Base-by-base conservation (phyloP, 2,888 invertebrate species). In the Chrysina gloriosa region DNA sequence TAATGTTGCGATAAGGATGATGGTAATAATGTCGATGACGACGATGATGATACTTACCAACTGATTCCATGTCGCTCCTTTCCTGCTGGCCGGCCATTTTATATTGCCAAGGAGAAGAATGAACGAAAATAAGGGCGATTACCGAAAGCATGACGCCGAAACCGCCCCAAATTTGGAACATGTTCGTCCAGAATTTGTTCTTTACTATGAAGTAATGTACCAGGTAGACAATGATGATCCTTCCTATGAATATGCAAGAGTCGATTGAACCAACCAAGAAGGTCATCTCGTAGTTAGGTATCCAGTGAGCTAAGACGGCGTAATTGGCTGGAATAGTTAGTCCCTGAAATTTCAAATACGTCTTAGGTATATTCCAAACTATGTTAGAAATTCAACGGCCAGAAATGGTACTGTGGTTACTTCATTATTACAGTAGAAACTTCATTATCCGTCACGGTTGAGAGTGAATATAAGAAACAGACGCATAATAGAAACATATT, bases 61-160 rank as follows among this genome's bases (percentile, higher is more conserved):
- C 58, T 6, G 6, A 25, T 25, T 61, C 58, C 58, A 61, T 61
- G n/a, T 27, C 42, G 4, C 19, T 14, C 16, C 14, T 61, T 7
- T 61, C 58, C 9, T 27, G 25, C 9, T 42, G 6, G 2, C 7
- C 16, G 1, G 58, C 27, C 16, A 61, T 27, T 21, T 61, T 61
- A 19, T 27, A 29, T 6, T 45, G 27, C 14, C 19, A 45, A 9
- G 58, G 58, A 3, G 25, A 14, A 6, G 29, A 27, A 27, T 42
- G 9, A 1, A 61, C 25, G 23, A 61, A 61, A 14, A 61, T 27
- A 1, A 61, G n/a, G 0, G 42, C 4, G 2, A 61, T 2, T 3
- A 25, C 14, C 1, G 7, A 42, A 2, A 61, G 14, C 1, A 14
- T 2, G 5, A 42, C 1, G 1, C 58, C 58, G 2, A 16, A 2